These are phyloP conservation scores for Papilio glaucus DNA, from an alignment of 1,140 invertebrate genomes.

Conservation along the genomic window DNA sequence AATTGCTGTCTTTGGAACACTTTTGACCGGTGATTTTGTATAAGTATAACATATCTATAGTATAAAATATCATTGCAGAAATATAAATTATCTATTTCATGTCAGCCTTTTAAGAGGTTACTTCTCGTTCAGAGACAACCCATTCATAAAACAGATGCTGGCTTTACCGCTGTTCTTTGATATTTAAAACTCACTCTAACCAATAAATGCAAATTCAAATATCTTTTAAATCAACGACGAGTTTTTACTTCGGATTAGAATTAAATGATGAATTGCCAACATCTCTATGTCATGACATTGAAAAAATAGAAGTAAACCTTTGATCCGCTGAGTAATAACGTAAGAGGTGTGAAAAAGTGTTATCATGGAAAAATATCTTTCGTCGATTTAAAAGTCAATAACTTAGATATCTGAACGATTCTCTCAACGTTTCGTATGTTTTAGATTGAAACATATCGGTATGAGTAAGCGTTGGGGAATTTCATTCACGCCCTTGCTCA, in stretches of 20 bases:
- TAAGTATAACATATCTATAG: no score
- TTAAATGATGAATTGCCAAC: not conserved
- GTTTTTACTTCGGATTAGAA: not conserved
- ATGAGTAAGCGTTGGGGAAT: constrained; percentile 13
- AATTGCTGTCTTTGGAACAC: no score
- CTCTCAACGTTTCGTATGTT: not conserved
- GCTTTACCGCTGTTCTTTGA: no score
- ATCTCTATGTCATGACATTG: constrained; percentile 9
- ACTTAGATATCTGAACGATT: not conserved
- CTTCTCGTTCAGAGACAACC: no score
- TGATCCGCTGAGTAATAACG: constrained; percentile 18
- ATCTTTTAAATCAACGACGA: no score
- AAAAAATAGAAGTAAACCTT: not conserved
- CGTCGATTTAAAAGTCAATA: constrained; percentile 15
- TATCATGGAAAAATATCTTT: constrained; percentile 7
- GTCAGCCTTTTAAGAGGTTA: no score
- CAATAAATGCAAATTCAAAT: no score
- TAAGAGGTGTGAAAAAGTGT: constrained; percentile 15
- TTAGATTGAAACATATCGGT: not conserved
- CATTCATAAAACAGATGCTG: no score
- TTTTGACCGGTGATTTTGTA: no score
- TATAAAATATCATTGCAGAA: no score
- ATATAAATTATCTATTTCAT: no score
- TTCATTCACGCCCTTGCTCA: constrained; percentile 12
- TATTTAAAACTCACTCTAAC: no score